Evolutionary conservation across 2,888 invertebrate species (phyloP).

Genomic region (Acrobeloides nanus): DNA sequence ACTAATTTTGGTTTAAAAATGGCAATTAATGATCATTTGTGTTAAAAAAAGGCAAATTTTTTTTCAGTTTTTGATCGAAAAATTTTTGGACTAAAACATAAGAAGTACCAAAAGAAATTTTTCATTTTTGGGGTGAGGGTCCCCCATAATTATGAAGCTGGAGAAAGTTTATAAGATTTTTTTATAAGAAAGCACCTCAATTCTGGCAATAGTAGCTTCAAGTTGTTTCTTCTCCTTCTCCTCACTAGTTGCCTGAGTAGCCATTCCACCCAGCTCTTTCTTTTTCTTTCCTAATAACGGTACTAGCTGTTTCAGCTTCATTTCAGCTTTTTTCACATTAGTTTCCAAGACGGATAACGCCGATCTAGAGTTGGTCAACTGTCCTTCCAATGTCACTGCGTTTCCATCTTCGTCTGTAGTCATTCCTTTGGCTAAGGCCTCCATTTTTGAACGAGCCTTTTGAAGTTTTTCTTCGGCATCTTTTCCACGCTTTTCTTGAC

Average conservation of each 20-base stretch:
- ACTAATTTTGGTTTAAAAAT: too few species aligned
- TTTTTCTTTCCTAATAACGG: conserved; percentile 20
- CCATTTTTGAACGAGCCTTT: conserved; percentile 70
- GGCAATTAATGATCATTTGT: too few species aligned
- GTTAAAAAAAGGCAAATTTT: background rate
- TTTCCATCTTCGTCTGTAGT: conserved; percentile 70
- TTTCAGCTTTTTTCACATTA: conserved; percentile 11
- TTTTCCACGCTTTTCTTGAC: conserved; percentile 65
- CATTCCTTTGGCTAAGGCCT: conserved; percentile 76
- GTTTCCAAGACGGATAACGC: conserved; percentile 12
- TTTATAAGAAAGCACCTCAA: too few species aligned
- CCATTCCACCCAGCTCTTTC: conserved; percentile 12
- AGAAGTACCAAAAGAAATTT: background rate
- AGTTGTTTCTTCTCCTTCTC: conserved; percentile 36
- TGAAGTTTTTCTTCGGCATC: conserved; percentile 65
- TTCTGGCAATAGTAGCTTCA: conserved; percentile 9
- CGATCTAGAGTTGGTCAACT: conserved; percentile 59
- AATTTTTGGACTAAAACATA: too few species aligned
- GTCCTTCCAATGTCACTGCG: conserved; percentile 74
- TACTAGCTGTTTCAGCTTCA: conserved; percentile 53
- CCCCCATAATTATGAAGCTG: too few species aligned
- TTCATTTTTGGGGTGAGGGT: conserved; percentile 1
- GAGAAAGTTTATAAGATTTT: too few species aligned
- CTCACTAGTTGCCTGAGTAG: conserved; percentile 7
- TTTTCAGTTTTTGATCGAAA: background rate